These are phyloP conservation scores for Taeniopygia guttata DNA, from an alignment of 2,797 vertebrate species.

Conservation along the genomic window DNA sequence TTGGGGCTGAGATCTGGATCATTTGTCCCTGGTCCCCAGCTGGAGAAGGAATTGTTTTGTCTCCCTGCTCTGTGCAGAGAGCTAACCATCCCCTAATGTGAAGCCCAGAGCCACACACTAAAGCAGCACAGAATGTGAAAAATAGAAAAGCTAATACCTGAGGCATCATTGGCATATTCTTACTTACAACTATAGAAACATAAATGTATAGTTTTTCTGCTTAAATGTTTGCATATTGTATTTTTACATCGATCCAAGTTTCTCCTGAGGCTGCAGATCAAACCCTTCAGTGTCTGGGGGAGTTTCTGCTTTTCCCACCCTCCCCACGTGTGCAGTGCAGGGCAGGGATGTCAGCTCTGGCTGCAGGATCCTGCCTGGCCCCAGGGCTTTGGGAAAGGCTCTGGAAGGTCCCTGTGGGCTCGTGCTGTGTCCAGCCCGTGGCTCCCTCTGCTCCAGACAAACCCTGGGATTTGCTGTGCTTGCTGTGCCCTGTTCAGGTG, in stretches of 20 bases:
- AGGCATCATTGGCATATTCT: neutral
- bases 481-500: neutral
- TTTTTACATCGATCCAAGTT: neutral
- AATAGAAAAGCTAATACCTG: neutral
- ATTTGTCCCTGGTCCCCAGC: no score
- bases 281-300: neutral
- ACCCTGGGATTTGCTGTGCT: neutral
- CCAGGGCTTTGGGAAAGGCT: neutral
- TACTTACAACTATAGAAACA: neutral
- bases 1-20: no score
- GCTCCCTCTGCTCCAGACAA: neutral
- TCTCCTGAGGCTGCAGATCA: neutral
- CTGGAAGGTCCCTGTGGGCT: neutral
- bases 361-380: neutral
- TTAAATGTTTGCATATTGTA: neutral
- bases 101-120: no score
- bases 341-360: neutral
- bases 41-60: no score
- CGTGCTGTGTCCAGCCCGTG: fast-evolving
- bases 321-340: neutral
- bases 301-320: neutral
- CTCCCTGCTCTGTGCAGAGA: no score
- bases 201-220: neutral
- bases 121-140: no score
- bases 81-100: no score